Conservation (phyloP, 2,113 vertebrate species). For the Willisornis vidua region DNA sequence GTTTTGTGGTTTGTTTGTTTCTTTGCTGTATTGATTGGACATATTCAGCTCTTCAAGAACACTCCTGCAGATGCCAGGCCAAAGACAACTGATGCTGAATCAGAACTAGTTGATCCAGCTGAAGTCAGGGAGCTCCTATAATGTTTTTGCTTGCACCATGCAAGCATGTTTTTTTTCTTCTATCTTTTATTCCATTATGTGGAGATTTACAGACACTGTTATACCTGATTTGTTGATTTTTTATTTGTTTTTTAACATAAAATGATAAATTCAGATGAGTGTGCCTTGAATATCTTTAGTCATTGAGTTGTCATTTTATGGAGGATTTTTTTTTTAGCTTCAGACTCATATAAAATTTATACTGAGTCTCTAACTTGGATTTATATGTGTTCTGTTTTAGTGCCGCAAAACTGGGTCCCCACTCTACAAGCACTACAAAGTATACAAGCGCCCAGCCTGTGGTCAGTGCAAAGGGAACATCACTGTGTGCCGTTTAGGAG, state of each 20-base stretch:
- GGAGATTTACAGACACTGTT: not conserved
- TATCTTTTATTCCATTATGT: not conserved
- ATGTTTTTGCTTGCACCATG: not conserved
- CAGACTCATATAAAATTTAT: not conserved
- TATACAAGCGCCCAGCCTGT: constrained; percentile 86
- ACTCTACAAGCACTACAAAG: constrained; percentile 85
- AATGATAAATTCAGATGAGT: not conserved
- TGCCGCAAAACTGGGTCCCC: constrained; percentile 82
- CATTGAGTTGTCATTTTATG: not conserved
- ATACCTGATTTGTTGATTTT: not conserved
- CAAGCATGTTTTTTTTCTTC: not conserved
- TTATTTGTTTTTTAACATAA: not conserved
- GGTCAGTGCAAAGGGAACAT: constrained; percentile 78
- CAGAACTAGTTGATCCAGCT: not conserved
- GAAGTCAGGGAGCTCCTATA: not conserved
- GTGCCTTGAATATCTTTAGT: not conserved
- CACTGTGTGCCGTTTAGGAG: constrained; percentile 89
- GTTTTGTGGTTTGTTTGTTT: not conserved
- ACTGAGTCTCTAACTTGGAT: not conserved
- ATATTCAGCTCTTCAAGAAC: not conserved
- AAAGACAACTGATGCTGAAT: not conserved
- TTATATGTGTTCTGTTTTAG: constrained; percentile 66
- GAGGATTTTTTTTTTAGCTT: not conserved
- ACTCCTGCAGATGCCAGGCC: not conserved
- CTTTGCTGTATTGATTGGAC: not conserved